phyloP scores from a whole-genome alignment of 1,140 invertebrate genomes.

The Thrips palmi region DNA sequence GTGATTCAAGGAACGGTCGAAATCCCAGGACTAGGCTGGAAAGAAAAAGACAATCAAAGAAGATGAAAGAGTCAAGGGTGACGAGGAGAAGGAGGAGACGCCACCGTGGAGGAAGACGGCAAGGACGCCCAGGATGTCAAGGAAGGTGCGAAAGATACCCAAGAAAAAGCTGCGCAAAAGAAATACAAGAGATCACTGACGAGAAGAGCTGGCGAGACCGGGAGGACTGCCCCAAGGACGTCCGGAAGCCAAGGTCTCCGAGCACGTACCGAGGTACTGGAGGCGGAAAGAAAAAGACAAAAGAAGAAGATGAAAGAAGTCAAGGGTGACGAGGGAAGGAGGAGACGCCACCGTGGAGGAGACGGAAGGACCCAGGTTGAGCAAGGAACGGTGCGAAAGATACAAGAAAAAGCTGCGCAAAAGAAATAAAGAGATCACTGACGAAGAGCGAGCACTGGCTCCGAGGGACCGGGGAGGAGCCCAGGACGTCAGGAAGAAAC shows the following conservation, averaged over 20 bases:
- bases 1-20: slow-evolving; percentile 1
- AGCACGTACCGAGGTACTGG: slow-evolving; percentile 12
- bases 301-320: too few species aligned
- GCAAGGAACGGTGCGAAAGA: slow-evolving; percentile 16
- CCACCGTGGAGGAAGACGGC: slow-evolving; percentile 13
- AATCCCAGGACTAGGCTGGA: neutral
- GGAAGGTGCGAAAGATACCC: too few species aligned
- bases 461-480: neutral
- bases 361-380: too few species aligned
- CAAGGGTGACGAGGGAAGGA: slow-evolving; percentile 19
- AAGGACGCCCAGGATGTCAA: too few species aligned
- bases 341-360: too few species aligned
- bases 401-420: too few species aligned
- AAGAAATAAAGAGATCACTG: neutral
- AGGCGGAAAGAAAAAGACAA: slow-evolving; percentile 12
- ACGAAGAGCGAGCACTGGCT: neutral
- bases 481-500: slow-evolving; percentile 8
- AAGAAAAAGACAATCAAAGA: too few species aligned
- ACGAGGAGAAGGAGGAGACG: slow-evolving; percentile 17
- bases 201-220: too few species aligned
- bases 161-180: too few species aligned
- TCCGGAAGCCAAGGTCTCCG: too few species aligned
- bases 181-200: too few species aligned
- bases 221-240: slow-evolving; percentile 7
- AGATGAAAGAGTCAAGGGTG: too few species aligned